Evolutionary conservation across 1,140 invertebrate species (phyloP).

Genomic region (Penaeus indicus): DNA sequence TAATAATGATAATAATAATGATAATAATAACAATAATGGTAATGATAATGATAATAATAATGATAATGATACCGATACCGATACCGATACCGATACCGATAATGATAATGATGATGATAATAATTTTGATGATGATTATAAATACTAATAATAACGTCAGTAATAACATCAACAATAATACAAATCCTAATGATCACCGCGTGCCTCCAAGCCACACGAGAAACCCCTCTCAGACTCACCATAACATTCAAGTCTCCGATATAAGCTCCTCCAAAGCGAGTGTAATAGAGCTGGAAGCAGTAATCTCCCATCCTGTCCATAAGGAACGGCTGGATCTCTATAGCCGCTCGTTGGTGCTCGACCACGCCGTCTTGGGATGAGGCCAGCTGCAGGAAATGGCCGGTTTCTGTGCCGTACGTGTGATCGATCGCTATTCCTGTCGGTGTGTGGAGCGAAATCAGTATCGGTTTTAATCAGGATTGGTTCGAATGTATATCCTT

Average conservation of each 20-base stretch:
- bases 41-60: no score
- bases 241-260: slow-evolving; percentile 32
- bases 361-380: slow-evolving; percentile 3
- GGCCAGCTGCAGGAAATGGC: slow-evolving; percentile 43
- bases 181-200: no score
- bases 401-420: slow-evolving; percentile 28
- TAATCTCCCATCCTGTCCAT: slow-evolving; percentile 29
- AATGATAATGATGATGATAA: no score
- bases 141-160: no score
- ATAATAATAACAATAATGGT: no score
- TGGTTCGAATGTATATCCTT: no score
- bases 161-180: no score
- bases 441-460: neutral
- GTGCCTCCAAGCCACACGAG: neutral
- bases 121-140: no score
- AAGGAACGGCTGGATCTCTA: slow-evolving; percentile 21
- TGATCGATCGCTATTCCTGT: slow-evolving; percentile 13
- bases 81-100: no score
- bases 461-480: neutral
- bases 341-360: slow-evolving; percentile 2
- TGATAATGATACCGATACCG: no score
- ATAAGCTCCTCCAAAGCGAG: slow-evolving; percentile 8
- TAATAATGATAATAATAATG: no score
- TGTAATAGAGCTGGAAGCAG: slow-evolving; percentile 53
- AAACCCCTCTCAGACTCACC: slow-evolving; percentile 18